Evolutionary conservation across 2,888 invertebrate genomes (phyloP).

Genomic region (Catocala sponsa): DNA sequence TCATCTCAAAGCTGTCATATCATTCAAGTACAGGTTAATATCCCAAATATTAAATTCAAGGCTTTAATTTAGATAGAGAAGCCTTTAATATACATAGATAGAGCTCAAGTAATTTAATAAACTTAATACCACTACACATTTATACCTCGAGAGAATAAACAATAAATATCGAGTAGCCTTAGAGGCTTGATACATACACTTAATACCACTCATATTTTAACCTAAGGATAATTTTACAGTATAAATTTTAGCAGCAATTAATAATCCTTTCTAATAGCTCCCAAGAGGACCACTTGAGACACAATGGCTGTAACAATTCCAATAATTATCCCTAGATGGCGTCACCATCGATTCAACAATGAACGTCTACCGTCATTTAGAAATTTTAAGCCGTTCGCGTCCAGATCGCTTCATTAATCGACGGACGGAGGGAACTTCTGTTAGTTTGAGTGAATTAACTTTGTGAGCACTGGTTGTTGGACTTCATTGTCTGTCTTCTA

Average conservation of each 20-base stretch:
- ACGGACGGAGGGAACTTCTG: conserved; percentile 30
- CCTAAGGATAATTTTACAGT: conserved; percentile 36
- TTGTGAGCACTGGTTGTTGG: not conserved
- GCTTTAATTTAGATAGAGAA: too few species aligned
- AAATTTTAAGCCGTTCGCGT: conserved; percentile 49
- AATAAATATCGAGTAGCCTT: conserved; percentile 20
- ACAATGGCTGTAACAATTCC: conserved; percentile 56
- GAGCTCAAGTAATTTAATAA: not conserved
- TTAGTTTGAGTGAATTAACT: conserved; percentile 16
- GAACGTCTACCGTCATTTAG: conserved; percentile 51
- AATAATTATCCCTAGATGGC: conserved; percentile 57
- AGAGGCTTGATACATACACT: conserved; percentile 30
- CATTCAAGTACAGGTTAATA: too few species aligned
- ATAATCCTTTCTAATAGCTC: conserved; percentile 56
- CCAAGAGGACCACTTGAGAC: conserved; percentile 40
- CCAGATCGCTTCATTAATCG: conserved; percentile 52
- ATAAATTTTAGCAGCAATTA: conserved; percentile 43
- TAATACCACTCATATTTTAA: conserved; percentile 37
- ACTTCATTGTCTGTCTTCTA: too few species aligned
- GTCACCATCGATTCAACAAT: conserved; percentile 39
- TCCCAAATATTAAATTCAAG: too few species aligned
- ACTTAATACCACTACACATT: not conserved
- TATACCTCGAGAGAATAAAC: not conserved
- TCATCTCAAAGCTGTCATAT: too few species aligned
- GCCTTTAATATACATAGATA: too few species aligned